Base-by-base conservation (phyloP, 1,140 invertebrate genomes). In the Drosophila ananassae region DNA sequence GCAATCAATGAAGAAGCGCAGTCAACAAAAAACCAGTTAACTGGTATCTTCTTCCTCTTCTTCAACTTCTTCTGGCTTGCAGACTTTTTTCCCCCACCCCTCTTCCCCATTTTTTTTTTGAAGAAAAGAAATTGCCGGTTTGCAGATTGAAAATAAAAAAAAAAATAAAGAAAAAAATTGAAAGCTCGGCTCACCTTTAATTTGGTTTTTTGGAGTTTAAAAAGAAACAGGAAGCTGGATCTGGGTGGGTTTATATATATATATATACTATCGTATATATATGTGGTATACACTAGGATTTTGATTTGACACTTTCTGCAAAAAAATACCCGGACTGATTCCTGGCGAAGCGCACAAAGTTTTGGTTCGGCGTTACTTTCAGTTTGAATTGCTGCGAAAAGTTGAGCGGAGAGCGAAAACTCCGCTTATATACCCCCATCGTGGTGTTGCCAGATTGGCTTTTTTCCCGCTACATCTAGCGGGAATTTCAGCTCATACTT, bases 1-100 rank as follows among this genome's bases (percentile, higher is more conserved):
- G 67, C 67, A 69, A 71, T 71, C 67, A 69, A 69, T 57, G 67
- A 57, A 69, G 67, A 71, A 69, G 67, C 67, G 67, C 67, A 69
- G 63, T 68, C 67, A 69, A 57, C 64, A 71, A 50, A 53, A 69
- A 71, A 71, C 67, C 67, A 71, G 67, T 71, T 71, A 68, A 44
- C 13, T 44, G 37, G 13, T 58, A 24, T 37, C 28, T 17, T 62
- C 56, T 44, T 62, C 30, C 21, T 39, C 13, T 32, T 34, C 28
- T 52, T 52, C 7, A 3, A 8, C 44, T 22, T 22, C 44, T 10
- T 47, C 13, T 41, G 39, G 39, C 13, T 53, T 37, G 51, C 51
- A 37, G 51, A 53, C 21, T 53, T 44, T 44, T 41, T 41, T 13
- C 2, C 10, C 10, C 10, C 10, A 1, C 10, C 10, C 9, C 10